Evolutionary conservation across 2,888 invertebrate species (phyloP).

Genomic region (Sericinus montela): DNA sequence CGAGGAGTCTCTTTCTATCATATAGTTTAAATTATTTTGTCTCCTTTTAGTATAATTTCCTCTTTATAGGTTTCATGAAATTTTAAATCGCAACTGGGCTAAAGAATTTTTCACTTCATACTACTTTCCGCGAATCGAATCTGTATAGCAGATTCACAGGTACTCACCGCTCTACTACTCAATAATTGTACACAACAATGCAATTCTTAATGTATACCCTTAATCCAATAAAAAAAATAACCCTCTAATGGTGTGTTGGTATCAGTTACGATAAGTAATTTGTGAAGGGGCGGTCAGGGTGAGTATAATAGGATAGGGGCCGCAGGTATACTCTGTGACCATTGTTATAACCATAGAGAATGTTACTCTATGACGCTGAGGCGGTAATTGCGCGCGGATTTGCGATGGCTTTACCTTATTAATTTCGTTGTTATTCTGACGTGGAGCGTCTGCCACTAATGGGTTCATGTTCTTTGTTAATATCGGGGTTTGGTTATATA

Average conservation of each 20-base stretch:
- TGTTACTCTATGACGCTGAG: neutral
- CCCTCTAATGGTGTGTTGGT: conserved; percentile 22
- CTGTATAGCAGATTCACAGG: too few species aligned
- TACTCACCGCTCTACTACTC: neutral
- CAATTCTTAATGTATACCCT: conserved; percentile 1
- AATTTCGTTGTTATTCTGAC: neutral
- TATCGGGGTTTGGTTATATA: neutral
- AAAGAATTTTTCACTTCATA: too few species aligned
- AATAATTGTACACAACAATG: neutral
- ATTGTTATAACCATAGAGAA: conserved; percentile 3
- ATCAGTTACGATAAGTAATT: conserved; percentile 23
- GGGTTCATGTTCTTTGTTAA: neutral
- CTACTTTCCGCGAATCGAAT: too few species aligned
- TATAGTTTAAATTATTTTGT: too few species aligned
- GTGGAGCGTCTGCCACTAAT: neutral
- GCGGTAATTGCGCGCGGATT: conserved; percentile 2
- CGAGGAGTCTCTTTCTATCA: too few species aligned
- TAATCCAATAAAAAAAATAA: conserved; percentile 11
- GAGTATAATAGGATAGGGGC: conserved; percentile 14
- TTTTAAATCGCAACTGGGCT: too few species aligned
- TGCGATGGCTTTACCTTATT: neutral
- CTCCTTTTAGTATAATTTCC: too few species aligned
- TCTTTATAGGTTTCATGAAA: too few species aligned
- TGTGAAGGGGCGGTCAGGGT: conserved; percentile 5
- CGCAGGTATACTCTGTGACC: neutral